Percentiles rank a stretch among this genome's conserved stretches.
phyloP scores from a whole-genome alignment of 2,113 vertebrate species.

The Blennius ocellaris region DNA sequence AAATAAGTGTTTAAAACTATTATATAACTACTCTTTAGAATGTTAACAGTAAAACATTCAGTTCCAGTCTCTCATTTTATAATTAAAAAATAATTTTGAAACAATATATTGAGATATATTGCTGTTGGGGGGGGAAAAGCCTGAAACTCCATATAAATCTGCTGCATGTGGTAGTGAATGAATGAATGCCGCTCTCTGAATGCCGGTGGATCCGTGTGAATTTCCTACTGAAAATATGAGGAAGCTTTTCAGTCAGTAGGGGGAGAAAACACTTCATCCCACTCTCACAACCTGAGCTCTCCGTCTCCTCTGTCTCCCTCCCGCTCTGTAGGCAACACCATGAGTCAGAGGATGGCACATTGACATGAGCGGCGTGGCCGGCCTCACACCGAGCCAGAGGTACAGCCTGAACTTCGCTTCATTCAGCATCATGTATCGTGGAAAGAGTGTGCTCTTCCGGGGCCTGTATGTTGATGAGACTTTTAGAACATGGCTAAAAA shows the following conservation, averaged over 20 bases:
- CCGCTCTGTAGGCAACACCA: constrained; percentile 68
- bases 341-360: constrained; percentile 72
- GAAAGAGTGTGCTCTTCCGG: constrained; percentile 32
- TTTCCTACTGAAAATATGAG: constrained; percentile 49
- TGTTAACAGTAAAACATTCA: no score
- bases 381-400: constrained; percentile 50
- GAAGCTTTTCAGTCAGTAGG: constrained; percentile 72
- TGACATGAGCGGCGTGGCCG: constrained; percentile 45
- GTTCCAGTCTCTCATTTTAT: no score
- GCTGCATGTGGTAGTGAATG: neutral
- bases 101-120: no score
- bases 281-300: constrained; percentile 48
- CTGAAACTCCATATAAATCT: no score
- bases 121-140: no score
- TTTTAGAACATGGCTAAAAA: constrained; percentile 23
- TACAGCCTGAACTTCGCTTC: constrained; percentile 36
- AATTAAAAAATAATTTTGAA: no score
- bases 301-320: constrained; percentile 47
- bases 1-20: no score
- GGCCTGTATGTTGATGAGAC: constrained; percentile 42
- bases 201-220: constrained; percentile 27
- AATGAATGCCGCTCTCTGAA: constrained; percentile 26
- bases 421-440: constrained; percentile 25
- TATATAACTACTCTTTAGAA: no score
- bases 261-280: constrained; percentile 74